These are phyloP conservation scores for Eurytoma californica DNA, from an alignment of 2,888 invertebrate species.

Conservation along the genomic window DNA sequence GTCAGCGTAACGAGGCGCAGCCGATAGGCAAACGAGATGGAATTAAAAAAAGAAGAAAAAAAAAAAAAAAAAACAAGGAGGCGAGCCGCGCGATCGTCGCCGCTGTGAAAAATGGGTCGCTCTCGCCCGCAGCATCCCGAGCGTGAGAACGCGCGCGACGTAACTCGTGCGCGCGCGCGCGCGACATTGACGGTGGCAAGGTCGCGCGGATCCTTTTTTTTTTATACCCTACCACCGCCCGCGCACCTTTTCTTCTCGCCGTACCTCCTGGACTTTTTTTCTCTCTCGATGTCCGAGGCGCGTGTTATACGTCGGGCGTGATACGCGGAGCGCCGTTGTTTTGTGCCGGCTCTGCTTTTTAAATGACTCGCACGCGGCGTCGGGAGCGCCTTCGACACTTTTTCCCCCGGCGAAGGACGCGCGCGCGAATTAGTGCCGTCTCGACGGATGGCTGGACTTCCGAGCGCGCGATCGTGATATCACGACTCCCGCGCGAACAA, in stretches of 20 bases:
- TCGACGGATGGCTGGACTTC: conserved; percentile 16
- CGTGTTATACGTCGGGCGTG: background rate
- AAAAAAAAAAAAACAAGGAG: background rate
- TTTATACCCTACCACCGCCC: background rate
- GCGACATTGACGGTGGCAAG: conserved; percentile 69
- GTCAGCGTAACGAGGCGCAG: background rate
- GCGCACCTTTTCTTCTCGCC: conserved; percentile 5
- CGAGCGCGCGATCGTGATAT: background rate
- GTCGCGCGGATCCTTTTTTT: conserved; percentile 56
- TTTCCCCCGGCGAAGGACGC: conserved; percentile 3
- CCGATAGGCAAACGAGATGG: background rate
- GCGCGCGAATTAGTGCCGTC: conserved; percentile 16
- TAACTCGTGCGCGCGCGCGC: conserved; percentile 46
- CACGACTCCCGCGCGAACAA: no score
- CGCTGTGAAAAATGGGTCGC: conserved; percentile 48
- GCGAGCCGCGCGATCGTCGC: conserved; percentile 2
- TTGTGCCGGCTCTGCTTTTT: conserved; percentile 17
- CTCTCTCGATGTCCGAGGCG: background rate
- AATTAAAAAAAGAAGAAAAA: background rate
- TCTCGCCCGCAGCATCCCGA: conserved; percentile 53
- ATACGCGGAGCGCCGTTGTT: background rate
- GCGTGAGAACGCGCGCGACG: conserved; percentile 68
- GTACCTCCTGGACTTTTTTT: background rate
- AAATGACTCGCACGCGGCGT: conserved; percentile 53
- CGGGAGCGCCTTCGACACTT: conserved; percentile 30